These are phyloP conservation scores for Thermophis baileyi DNA, from an alignment of 2,113 vertebrate species.

Conservation along the genomic window DNA sequence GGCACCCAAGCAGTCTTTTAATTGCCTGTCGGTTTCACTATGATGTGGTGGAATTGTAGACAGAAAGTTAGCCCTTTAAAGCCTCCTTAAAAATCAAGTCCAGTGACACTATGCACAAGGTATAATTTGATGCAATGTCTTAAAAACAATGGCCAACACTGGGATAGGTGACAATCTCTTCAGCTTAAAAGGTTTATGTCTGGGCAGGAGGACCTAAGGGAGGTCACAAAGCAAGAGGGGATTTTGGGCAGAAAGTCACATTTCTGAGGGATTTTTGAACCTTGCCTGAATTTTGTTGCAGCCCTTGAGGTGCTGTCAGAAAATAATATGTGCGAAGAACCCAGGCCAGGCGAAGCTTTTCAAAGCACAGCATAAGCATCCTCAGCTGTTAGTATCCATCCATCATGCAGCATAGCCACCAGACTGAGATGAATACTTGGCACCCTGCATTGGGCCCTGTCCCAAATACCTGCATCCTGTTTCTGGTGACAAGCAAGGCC, in stretches of 20 bases:
- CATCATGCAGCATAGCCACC: neutral
- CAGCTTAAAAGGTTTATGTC: neutral
- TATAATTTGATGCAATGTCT: neutral
- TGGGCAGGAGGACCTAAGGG: neutral
- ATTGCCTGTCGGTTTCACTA: neutral
- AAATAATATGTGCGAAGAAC: neutral
- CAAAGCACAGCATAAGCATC: neutral
- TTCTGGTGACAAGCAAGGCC: neutral
- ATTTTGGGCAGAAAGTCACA: neutral
- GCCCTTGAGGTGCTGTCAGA: neutral
- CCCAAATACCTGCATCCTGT: neutral
- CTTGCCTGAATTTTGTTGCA: neutral
- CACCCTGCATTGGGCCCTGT: neutral
- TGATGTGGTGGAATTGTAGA: neutral
- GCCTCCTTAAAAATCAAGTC: neutral
- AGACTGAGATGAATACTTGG: neutral
- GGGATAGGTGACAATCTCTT: neutral
- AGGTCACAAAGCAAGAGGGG: neutral
- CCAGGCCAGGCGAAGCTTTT: neutral
- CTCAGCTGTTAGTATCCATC: neutral
- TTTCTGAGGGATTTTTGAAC: neutral
- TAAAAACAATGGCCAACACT: neutral
- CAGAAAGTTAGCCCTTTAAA: neutral
- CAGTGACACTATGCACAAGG: neutral
- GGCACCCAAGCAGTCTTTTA: neutral